Evolutionary conservation across 1,140 invertebrate genomes (phyloP), one percentile per base, ranked within the genome.

Genomic region (Ctenoplectra terminalis): DNA sequence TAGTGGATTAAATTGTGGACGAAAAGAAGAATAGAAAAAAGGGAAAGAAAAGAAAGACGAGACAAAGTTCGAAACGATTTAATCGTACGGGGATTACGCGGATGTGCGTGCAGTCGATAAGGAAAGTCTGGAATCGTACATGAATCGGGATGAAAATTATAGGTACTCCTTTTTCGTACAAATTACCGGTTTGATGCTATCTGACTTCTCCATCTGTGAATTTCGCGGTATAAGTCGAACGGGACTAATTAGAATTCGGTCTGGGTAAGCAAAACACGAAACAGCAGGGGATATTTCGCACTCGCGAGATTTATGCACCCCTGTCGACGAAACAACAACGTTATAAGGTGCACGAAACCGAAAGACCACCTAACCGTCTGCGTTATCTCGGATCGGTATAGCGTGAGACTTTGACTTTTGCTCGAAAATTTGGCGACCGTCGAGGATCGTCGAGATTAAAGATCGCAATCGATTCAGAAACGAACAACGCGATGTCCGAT

Each of bases 61-160:
- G 43, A 20, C 20, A 37, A 58, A 52, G 64, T 78, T 84, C 61
- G 85, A 63, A 67, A 58, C 74, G 63, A 50, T 43, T 87, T 89
- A 87, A 91, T 90, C 78, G 89, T 90, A 91, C 82, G 87, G 81
- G 90, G 87, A 89, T 88, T 90, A 91, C 82, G 87, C 83, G 90
- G 87, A 89, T 88, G 87, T 91, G 90, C 90, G 88, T 90, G 89
- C 76, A 85, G 85, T 66, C 74, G 77, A 64, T 76, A 74, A 58
- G 17, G 20, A 2, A 66, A 2, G 37, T 9, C 54, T 81, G 83
- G 50, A 83, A 70, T 26, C 74, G 76, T 61, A 66, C 73, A 84
- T n/a, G 34, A 88, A 88, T 88, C 83, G 80, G 70, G 84, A 20
- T 74, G 84, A 72, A 85, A 88, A 90, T 90, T 88, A 88, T 86